phyloP scores from a whole-genome alignment of 2,797 vertebrate genomes.

The Apodemus agrarius region DNA sequence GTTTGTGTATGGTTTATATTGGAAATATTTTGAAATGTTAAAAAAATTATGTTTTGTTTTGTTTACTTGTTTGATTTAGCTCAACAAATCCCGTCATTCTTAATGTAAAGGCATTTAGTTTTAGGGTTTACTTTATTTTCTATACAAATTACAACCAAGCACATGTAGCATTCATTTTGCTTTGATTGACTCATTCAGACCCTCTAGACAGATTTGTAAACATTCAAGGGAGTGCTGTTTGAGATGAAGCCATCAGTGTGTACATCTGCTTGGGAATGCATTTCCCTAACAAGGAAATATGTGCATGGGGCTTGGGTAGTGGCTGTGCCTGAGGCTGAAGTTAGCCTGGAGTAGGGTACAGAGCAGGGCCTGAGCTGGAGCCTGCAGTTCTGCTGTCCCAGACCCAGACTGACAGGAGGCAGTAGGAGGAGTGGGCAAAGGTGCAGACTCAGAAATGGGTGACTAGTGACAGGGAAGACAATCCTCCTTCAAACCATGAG shows the following conservation, averaged over 20 bases:
- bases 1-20: too few species aligned
- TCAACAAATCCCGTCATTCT: neutral
- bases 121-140: neutral
- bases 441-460: neutral
- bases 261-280: neutral
- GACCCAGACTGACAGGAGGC: neutral
- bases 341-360: accelerated
- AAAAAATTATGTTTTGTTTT: neutral
- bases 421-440: accelerated
- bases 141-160: neutral
- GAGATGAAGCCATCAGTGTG: neutral
- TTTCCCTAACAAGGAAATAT: neutral
- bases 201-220: neutral
- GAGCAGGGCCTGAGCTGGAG: accelerated
- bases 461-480: accelerated
- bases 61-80: neutral
- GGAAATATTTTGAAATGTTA: too few species aligned
- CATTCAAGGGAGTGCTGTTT: neutral
- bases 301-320: neutral
- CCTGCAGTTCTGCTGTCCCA: neutral
- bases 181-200: neutral
- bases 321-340: too few species aligned
- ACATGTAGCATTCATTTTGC: neutral
- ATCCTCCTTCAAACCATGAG: accelerated
- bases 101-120: neutral